Evolutionary conservation across 2,797 vertebrate genomes (phyloP), one percentile per base, ranked within the genome.

Genomic region (Tarsius wallacei): DNA sequence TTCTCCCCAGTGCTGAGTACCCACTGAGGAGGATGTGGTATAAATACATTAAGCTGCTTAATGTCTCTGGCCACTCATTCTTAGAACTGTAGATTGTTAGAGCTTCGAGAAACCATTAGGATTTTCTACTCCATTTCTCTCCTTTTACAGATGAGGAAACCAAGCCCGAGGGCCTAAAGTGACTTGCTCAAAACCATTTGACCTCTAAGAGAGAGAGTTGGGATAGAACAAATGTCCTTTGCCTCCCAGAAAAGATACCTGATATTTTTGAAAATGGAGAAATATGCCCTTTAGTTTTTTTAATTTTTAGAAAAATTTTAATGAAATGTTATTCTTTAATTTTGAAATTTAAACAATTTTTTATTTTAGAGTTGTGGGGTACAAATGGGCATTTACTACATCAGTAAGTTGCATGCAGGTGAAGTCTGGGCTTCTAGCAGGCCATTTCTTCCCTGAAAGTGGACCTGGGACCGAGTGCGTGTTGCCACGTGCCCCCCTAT

Each of bases 111-210:
- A n/a, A 86, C 28, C 57, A 7, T 49, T 76, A 64, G 22, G 28
- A 26, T 57, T 82, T 73, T 82, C 47, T 63, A 13, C 5, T 78
- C 31, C 15, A 81, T 63, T 47, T 57, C 47, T 76, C 9, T 87
- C 49, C 61, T 61, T 66, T 74, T 78, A 55, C 22, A 51, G 71
- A 76, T 66, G 16, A 87, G 22, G 49, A 89, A 80, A 83, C 28
- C 64, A 28, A 81, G 51, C 57, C 83, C 1, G 33, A 42, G 59
- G 82, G 24, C 81, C 19, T 17, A 55, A 93, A 42, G 63, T 24
- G 17, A 85, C 64, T 87, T 83, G 42, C 55, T 91, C 66, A 59
- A 51, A 87, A 51, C 36, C 71, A 73, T 49, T 83, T 88, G 82
- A 92, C 28, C 71, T 94, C 71, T 53, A n/a, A 33, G n/a, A 91